phyloP scores from a whole-genome alignment of 2,113 vertebrate species.

The Erythrocebus patas region DNA sequence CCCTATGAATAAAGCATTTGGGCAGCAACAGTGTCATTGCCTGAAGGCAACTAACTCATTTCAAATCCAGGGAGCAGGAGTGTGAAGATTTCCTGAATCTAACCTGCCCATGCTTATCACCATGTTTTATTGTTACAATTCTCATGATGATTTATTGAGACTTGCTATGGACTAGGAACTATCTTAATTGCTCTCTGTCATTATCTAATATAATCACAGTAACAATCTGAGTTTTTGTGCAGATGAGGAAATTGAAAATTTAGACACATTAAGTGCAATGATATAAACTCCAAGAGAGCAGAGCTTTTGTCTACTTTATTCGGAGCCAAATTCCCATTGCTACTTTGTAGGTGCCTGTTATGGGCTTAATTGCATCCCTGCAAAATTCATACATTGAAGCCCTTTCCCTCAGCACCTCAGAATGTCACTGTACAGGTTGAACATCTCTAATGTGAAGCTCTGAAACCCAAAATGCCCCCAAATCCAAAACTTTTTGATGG shows the following conservation, averaged over 20 bases:
- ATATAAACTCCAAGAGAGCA: neutral
- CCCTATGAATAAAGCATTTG: neutral
- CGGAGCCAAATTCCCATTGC: neutral
- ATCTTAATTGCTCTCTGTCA: neutral
- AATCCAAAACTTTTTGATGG: neutral
- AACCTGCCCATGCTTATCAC: neutral
- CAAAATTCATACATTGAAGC: neutral
- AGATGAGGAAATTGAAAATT: neutral
- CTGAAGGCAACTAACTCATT: neutral
- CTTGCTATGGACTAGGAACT: neutral
- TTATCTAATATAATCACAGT: neutral
- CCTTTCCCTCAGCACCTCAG: neutral
- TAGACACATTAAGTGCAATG: neutral
- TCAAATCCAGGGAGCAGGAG: neutral
- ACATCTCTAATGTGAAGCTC: neutral
- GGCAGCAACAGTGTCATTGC: neutral
- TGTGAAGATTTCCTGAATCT: neutral
- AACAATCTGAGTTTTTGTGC: neutral
- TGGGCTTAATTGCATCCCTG: neutral
- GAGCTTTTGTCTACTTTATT: neutral
- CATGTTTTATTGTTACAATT: neutral
- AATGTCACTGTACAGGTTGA: neutral
- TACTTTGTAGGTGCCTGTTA: neutral
- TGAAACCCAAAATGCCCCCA: neutral
- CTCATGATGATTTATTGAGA: neutral